Evolutionary conservation across 2,888 invertebrate species (phyloP).

Genomic region (Latrodectus hesperus): DNA sequence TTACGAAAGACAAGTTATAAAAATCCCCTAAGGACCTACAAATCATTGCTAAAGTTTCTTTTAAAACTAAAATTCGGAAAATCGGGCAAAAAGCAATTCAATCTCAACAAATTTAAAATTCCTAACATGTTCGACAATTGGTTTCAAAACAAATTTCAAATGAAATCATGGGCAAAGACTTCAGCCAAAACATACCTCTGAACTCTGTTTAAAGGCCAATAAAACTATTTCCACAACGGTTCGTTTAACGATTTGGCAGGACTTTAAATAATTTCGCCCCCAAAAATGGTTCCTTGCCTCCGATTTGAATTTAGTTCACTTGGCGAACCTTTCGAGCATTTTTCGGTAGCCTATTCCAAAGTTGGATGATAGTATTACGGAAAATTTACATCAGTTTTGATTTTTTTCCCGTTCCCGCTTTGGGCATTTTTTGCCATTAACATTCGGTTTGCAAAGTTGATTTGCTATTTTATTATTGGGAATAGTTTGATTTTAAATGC

Average conservation of each 20-base stretch:
- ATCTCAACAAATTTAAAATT: constrained; percentile 13
- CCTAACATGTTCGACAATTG: constrained; percentile 20
- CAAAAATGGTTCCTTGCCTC: neutral
- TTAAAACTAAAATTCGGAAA: neutral
- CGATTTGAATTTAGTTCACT: constrained; percentile 29
- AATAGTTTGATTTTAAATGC: neutral
- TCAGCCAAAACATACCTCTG: constrained; percentile 7
- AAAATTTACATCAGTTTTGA: neutral
- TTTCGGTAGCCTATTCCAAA: constrained; percentile 5
- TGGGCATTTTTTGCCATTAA: neutral
- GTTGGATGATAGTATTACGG: neutral
- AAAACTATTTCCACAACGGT: constrained; percentile 38
- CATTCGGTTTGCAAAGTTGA: neutral
- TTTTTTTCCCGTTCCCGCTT: neutral
- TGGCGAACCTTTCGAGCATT: constrained; percentile 1
- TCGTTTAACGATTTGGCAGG: constrained; percentile 40
- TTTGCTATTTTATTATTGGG: neutral
- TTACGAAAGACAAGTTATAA: neutral
- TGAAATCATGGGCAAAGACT: constrained; percentile 16
- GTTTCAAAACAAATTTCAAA: constrained; percentile 30
- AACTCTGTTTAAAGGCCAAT: constrained; percentile 29
- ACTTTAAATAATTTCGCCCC: constrained; percentile 45
- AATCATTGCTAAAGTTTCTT: neutral
- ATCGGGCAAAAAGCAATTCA: neutral
- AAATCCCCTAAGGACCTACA: neutral